Base-by-base conservation (phyloP, 2,113 vertebrate species). In the Ifrita kowaldi region DNA sequence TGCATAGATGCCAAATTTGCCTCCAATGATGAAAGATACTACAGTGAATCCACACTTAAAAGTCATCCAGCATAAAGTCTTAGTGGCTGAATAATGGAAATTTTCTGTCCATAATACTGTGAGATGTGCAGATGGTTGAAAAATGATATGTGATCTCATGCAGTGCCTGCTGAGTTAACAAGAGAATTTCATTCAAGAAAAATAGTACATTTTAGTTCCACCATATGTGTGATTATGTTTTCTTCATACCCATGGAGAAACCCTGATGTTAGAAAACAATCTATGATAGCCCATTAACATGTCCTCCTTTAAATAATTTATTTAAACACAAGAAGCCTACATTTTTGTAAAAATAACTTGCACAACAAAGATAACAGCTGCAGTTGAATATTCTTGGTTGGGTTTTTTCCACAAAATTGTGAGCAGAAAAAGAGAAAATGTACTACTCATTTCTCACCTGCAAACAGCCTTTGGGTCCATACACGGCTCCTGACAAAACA, bases 81-180 rank as follows among this genome's bases (percentile, higher is more conserved):
- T 90, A 68, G 91, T 74, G 33, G 49, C 68, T 89, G 79, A 95
- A 84, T 81, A 89, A 89, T 65, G 75, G 90, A 89, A 92, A 67
- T 84, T 78, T 93, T 93, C 76, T 97, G 89, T 95, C 75, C 82
- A 39, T 92, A 92, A 84, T 68, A 56, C 80, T 39, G 63, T 60
- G 94, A 96, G 83, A 93, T 93, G 84, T 90, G 52, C 95, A 97
- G 96, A 96, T 94, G 93, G 95, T 76, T 97, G 91, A 96, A 96
- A 96, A 96, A 93, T 95, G 74, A 91, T 96, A 92, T 92, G 65
- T 80, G 87, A 64, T 91, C 79, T 94, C 91, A 91, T 95, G 89
- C 74, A 82, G 84, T 91, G 90, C 97, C 94, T 88, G 94, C 96
- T 98, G 97, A 97, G 97, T 96, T 97, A 97, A 98, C 95, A 97